Conservation (phyloP, 2,113 vertebrate species). For the Cyanistes caeruleus region DNA sequence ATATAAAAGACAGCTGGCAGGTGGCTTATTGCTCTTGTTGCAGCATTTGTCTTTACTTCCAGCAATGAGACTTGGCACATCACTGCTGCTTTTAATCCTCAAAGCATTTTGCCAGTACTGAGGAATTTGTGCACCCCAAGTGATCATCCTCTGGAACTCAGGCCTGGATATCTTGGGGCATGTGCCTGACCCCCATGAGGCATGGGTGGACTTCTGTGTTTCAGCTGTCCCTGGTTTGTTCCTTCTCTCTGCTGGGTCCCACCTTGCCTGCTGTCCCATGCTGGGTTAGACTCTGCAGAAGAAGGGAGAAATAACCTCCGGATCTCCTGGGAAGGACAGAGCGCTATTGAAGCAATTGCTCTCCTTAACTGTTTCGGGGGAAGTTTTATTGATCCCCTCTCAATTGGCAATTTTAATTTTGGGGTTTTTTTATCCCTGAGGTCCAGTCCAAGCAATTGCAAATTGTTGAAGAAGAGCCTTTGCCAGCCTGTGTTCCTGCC, state of each 20-base stretch:
- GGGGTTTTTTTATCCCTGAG: neutral
- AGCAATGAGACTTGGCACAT: neutral
- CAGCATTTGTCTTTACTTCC: conserved; percentile 43
- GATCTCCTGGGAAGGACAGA: neutral
- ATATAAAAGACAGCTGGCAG: conserved; percentile 49
- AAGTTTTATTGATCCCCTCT: neutral
- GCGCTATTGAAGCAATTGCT: neutral
- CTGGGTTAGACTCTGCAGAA: neutral
- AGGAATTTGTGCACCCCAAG: neutral
- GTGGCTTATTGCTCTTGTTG: conserved; percentile 44
- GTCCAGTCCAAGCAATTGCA: neutral
- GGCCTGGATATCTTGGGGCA: neutral
- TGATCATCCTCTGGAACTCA: neutral
- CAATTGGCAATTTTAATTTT: neutral
- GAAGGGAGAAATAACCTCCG: neutral
- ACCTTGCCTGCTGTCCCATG: neutral
- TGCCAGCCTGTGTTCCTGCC: neutral
- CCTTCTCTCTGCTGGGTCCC: neutral
- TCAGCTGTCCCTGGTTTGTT: neutral
- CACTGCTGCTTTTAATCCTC: neutral
- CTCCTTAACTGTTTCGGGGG: neutral
- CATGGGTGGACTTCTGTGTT: neutral
- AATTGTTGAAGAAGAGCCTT: neutral
- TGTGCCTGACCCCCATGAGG: neutral
- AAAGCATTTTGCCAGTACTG: neutral